Evolutionary conservation across 1,140 invertebrate genomes (phyloP).

Genomic region (Adoxophyes honmai): DNA sequence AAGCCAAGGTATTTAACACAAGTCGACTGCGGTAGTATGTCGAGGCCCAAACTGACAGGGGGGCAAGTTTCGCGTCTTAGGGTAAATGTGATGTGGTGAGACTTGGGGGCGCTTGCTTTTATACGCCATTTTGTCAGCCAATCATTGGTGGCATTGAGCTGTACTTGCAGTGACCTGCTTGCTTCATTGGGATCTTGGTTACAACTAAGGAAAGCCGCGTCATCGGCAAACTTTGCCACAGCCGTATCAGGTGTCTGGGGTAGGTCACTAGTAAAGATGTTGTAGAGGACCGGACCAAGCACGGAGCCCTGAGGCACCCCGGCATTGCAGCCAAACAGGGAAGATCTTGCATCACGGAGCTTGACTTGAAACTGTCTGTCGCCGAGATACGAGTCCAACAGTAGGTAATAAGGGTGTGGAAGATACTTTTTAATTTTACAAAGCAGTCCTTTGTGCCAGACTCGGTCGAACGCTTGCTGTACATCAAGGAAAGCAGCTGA

Average conservation of each 20-base stretch:
- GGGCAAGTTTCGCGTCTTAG: slow-evolving; percentile 7
- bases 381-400: neutral
- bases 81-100: slow-evolving; percentile 1
- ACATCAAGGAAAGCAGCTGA: neutral
- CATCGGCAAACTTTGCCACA: too few relatives aligned
- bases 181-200: neutral
- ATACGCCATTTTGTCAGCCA: slow-evolving; percentile 6
- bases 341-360: neutral
- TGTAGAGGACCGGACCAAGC: too few relatives aligned
- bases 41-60: neutral
- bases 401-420: neutral
- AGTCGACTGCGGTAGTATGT: neutral
- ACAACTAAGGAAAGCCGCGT: too few relatives aligned
- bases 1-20: slow-evolving; percentile 3
- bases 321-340: neutral
- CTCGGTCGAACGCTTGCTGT: neutral
- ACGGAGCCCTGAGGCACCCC: neutral
- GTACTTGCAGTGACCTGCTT: neutral
- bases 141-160: neutral
- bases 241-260: too few relatives aligned
- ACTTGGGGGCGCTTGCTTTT: neutral
- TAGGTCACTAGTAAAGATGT: too few relatives aligned
- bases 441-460: neutral
- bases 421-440: neutral
- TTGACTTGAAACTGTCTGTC: neutral